Conservation (phyloP, 2,113 vertebrate species). For the Bubalus kerabau region DNA sequence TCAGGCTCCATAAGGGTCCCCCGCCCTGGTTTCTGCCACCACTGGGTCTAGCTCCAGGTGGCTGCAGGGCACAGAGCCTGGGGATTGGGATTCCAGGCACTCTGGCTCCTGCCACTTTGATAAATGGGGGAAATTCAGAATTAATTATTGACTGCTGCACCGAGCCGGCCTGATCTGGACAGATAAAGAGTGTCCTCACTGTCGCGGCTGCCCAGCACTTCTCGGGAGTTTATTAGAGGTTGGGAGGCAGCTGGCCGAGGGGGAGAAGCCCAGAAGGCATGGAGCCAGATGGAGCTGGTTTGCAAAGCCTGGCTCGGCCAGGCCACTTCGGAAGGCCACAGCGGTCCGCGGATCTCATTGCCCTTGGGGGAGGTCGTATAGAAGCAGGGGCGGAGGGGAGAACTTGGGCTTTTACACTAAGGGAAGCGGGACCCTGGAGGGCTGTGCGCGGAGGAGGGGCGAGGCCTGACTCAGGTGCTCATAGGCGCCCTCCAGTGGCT, state of each 20-base stretch:
- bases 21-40: background rate
- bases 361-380: background rate
- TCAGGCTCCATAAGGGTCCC: no score
- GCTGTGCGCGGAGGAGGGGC: background rate
- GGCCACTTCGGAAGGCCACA: background rate
- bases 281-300: background rate
- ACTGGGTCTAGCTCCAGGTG: background rate
- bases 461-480: background rate
- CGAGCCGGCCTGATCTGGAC: slow-evolving; percentile 34
- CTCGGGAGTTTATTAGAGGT: slow-evolving; percentile 66
- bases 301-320: background rate
- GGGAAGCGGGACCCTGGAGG: background rate
- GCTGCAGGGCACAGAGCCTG: background rate
- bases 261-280: background rate
- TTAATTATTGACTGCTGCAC: slow-evolving; percentile 56
- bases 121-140: background rate
- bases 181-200: slow-evolving; percentile 64
- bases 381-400: background rate
- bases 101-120: background rate
- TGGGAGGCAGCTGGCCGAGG: background rate
- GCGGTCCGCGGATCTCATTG: background rate
- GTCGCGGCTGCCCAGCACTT: slow-evolving; percentile 36
- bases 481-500: background rate
- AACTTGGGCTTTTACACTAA: background rate
- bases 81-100: background rate